These are phyloP conservation scores for Clytia hemisphaerica DNA, from an alignment of 30 jellyfish, hydroid and myxozoan species.

Conservation along the genomic window DNA sequence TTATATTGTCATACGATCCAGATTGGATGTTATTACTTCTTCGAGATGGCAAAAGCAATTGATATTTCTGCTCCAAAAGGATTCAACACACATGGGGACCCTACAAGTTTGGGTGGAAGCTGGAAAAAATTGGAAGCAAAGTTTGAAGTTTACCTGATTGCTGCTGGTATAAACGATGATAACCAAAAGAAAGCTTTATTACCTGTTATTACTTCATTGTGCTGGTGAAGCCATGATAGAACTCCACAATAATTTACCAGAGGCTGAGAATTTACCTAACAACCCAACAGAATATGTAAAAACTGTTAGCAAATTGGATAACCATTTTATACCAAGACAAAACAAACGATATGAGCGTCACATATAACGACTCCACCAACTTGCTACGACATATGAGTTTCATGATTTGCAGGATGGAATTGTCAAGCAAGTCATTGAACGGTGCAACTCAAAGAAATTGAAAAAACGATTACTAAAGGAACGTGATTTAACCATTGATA, in stretches of 20 bases:
- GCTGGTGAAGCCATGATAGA: not conserved
- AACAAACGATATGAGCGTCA: slow-evolving; percentile 32
- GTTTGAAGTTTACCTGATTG: not conserved
- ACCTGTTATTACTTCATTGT: not conserved
- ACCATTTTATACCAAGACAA: not conserved
- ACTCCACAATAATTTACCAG: slow-evolving; percentile 18
- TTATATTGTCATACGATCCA: no score
- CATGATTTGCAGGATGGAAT: no score
- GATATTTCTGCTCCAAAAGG: slow-evolving; percentile 27
- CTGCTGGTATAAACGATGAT: not conserved
- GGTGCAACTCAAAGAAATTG: no score
- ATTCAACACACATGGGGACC: slow-evolving; percentile 13
- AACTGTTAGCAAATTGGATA: not conserved
- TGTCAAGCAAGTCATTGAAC: no score
- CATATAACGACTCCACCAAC: no score
- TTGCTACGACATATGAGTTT: no score
- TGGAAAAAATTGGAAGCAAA: not conserved
- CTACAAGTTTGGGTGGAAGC: not conserved
- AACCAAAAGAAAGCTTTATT: not conserved
- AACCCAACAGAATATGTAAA: no score
- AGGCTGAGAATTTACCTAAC: not conserved
- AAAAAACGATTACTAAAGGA: no score
- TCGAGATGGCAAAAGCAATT: not conserved
- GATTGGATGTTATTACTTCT: no score
- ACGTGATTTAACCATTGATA: no score